These are phyloP conservation scores for Stegana nigrithorax DNA, from an alignment of 2,888 invertebrate genomes.

Conservation along the genomic window DNA sequence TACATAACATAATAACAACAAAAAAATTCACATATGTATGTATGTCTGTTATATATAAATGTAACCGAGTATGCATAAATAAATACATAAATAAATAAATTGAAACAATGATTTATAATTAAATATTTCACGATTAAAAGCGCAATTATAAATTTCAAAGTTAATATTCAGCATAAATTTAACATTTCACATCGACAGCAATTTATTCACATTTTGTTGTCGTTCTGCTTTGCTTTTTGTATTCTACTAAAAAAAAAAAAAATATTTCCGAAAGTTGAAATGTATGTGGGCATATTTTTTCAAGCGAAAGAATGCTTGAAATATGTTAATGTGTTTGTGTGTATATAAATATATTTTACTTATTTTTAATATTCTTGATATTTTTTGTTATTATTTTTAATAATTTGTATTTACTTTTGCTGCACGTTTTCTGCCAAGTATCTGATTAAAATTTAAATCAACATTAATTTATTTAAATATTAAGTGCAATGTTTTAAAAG, in stretches of 20 bases:
- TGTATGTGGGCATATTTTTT: not conserved
- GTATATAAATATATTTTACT: no score
- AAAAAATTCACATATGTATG: no score
- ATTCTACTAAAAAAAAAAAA: not conserved
- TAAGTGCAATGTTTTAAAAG: no score
- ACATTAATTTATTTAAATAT: no score
- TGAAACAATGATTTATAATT: slow-evolving; percentile 55
- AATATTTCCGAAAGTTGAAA: slow-evolving; percentile 1
- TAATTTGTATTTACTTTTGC: not conserved
- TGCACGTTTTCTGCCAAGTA: not conserved
- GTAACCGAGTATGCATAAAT: slow-evolving; percentile 6
- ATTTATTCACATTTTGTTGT: not conserved
- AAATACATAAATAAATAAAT: slow-evolving; percentile 12
- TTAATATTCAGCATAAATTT: slow-evolving; percentile 24
- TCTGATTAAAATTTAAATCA: not conserved
- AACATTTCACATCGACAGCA: slow-evolving; percentile 15
- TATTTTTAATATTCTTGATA: not conserved
- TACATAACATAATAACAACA: not conserved
- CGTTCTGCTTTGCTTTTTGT: not conserved
- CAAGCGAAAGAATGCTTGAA: not conserved
- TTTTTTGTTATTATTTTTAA: not conserved
- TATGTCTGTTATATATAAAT: slow-evolving; percentile 2
- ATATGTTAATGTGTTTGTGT: no score
- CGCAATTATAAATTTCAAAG: slow-evolving; percentile 24
- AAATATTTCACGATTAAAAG: slow-evolving; percentile 54